Conservation (phyloP, 2,888 invertebrate species). For the Protophormia terraenovae region DNA sequence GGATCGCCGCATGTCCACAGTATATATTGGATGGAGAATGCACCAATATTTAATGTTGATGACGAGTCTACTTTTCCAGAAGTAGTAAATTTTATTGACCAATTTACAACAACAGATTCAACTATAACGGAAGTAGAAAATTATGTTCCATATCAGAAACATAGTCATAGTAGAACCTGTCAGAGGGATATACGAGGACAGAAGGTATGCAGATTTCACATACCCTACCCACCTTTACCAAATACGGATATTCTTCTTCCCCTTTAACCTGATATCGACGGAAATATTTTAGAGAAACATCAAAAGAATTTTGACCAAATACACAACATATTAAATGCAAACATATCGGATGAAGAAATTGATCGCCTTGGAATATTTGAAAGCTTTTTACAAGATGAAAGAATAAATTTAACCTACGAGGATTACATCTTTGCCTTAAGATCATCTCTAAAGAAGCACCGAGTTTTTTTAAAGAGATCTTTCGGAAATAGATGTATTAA, state of each 20-base stretch:
- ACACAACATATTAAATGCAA: background rate
- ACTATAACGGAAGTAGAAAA: background rate
- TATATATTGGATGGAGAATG: slow-evolving; percentile 50
- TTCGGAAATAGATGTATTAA: too few species aligned
- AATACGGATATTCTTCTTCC: slow-evolving; percentile 54
- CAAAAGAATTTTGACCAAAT: slow-evolving; percentile 25
- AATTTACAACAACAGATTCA: slow-evolving; percentile 43
- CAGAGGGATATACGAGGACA: slow-evolving; percentile 46
- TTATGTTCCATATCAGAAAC: slow-evolving; percentile 44
- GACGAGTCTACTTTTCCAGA: background rate
- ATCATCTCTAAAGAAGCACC: background rate
- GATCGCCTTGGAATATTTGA: background rate
- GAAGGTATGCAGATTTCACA: slow-evolving; percentile 55
- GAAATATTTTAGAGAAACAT: background rate
- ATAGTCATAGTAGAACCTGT: slow-evolving; percentile 50
- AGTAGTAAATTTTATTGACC: slow-evolving; percentile 43
- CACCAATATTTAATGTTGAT: slow-evolving; percentile 13
- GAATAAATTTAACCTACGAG: too few species aligned
- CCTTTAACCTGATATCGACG: background rate
- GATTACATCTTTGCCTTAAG: too few species aligned
- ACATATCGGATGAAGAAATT: background rate
- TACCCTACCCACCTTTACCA: slow-evolving; percentile 61
- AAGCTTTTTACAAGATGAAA: slow-evolving; percentile 10
- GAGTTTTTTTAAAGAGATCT: background rate
- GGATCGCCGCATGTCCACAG: slow-evolving; percentile 60